Evolutionary conservation across 2,888 invertebrate genomes (phyloP), one percentile per base, ranked within the genome.

Genomic region (Xylota sylvarum): DNA sequence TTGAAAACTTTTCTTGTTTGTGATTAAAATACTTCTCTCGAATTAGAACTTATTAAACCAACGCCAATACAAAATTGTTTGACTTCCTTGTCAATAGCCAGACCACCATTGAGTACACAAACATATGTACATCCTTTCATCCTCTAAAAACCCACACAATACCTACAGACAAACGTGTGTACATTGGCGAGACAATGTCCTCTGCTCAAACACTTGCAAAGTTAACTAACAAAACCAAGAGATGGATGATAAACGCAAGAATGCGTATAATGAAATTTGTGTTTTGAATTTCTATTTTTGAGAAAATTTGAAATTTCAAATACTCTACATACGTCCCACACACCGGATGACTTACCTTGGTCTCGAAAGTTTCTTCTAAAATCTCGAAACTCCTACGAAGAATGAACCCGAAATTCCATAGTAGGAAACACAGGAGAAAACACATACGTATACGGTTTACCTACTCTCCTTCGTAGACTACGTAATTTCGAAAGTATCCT

Each of bases 401-500:
- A 43, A 43, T 5, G 14, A 43, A 43, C 43, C 43, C 1, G 14
- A 14, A 43, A 14, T 14, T 14, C 6, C 43, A 23, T 23, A 23
- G 23, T 3, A 23, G 23, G 3, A 23, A 23, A 2, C 23, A 3
- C 3, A 23, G 23, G 23, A 1, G 23, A n/a, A n/a, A n/a, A n/a
- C n/a, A n/a, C n/a, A n/a, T n/a, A n/a, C n/a, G n/a, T n/a, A n/a
- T 10, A 56, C 7, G 14, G 12, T 4, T 35, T 14, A n/a, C 40
- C 40, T 32, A 1, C 7, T 7, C 6, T 35, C 35, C n/a, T n/a
- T n/a, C n/a, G n/a, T n/a, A 58, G 35, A 14, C 7, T n/a, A 19
- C 23, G 23, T 3, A 23, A 23, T 60, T 23, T 43, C 14, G n/a
- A 55, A 14, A 14, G n/a, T 32, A 14, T 58, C 58, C 32, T 76